These are phyloP conservation scores for Elysia chlorotica DNA, from an alignment of 1,140 invertebrate species.

Conservation along the genomic window DNA sequence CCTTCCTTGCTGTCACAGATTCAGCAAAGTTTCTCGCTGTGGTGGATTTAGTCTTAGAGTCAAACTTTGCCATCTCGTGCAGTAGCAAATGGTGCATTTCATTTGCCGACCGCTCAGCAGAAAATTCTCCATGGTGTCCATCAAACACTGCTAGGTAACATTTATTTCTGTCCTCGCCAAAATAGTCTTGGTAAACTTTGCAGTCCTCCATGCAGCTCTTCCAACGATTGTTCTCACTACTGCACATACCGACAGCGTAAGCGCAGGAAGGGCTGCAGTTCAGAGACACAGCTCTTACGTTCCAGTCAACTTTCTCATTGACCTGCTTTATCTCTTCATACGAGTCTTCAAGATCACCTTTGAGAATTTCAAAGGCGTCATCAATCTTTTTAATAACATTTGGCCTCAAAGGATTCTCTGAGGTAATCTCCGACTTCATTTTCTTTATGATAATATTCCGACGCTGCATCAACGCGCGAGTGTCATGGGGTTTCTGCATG, in stretches of 20 bases:
- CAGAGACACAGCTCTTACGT: constrained; percentile 38
- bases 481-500: constrained; percentile 26
- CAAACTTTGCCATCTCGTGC: constrained; percentile 49
- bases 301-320: constrained; percentile 36
- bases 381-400: constrained; percentile 46
- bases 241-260: constrained; percentile 50
- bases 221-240: constrained; percentile 48
- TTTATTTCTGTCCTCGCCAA: constrained; percentile 55
- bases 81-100: constrained; percentile 55
- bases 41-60: constrained; percentile 46
- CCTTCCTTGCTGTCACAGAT: constrained; percentile 33
- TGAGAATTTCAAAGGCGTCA: constrained; percentile 57
- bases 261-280: constrained; percentile 51
- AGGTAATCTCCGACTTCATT: constrained; percentile 30
- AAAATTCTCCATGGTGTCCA: constrained; percentile 56
- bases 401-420: constrained; percentile 36
- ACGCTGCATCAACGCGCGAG: constrained; percentile 37
- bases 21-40: constrained; percentile 33
- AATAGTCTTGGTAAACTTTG: constrained; percentile 54
- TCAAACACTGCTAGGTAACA: constrained; percentile 58
- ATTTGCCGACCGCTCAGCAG: constrained; percentile 52
- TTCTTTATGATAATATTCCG: constrained; percentile 41
- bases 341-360: constrained; percentile 44
- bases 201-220: constrained; percentile 58
- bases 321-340: constrained; percentile 33